Percentiles rank a stretch among this genome's conserved stretches.
Evolutionary conservation across 2,888 invertebrate genomes (phyloP).

Genomic region (Xestobium rufovillosum): DNA sequence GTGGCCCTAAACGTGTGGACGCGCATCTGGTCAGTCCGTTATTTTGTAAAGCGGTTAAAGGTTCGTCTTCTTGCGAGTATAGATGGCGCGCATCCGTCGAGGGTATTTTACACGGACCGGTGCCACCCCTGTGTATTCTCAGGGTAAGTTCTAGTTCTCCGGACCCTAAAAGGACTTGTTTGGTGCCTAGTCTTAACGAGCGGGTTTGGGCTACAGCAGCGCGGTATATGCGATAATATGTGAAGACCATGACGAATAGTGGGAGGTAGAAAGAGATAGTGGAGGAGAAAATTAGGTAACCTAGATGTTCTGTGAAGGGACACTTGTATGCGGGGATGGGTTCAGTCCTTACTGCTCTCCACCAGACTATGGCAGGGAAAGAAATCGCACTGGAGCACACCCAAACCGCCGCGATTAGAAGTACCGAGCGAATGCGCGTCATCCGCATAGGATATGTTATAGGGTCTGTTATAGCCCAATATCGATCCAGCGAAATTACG

Average conservation of each 20-base stretch:
- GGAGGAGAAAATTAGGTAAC: conserved; percentile 95
- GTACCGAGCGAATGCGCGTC: conserved; percentile 78
- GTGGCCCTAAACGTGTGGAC: conserved; percentile 57
- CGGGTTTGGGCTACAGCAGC: conserved; percentile 90
- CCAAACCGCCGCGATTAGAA: conserved; percentile 92
- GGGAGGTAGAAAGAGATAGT: conserved; percentile 97
- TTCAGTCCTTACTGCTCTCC: conserved; percentile 79
- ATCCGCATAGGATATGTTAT: conserved; percentile 94
- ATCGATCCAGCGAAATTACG: conserved; percentile 92
- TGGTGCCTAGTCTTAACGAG: conserved; percentile 84
- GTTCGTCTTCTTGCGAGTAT: conserved; percentile 63
- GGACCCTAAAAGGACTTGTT: conserved; percentile 77
- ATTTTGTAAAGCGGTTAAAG: conserved; percentile 67
- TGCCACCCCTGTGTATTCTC: conserved; percentile 88
- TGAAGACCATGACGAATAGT: conserved; percentile 94
- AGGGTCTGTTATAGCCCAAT: conserved; percentile 98
- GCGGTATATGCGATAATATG: conserved; percentile 91
- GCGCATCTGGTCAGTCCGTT: conserved; percentile 66
- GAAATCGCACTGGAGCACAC: conserved; percentile 94
- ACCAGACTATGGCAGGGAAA: conserved; percentile 96
- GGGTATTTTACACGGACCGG: conserved; percentile 56
- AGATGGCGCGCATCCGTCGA: conserved; percentile 29
- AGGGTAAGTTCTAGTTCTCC: conserved; percentile 83
- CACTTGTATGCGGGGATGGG: conserved; percentile 80
- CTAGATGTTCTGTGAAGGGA: conserved; percentile 92